phyloP scores from a whole-genome alignment of 2,888 invertebrate species.

The Ptilodon capucinus region DNA sequence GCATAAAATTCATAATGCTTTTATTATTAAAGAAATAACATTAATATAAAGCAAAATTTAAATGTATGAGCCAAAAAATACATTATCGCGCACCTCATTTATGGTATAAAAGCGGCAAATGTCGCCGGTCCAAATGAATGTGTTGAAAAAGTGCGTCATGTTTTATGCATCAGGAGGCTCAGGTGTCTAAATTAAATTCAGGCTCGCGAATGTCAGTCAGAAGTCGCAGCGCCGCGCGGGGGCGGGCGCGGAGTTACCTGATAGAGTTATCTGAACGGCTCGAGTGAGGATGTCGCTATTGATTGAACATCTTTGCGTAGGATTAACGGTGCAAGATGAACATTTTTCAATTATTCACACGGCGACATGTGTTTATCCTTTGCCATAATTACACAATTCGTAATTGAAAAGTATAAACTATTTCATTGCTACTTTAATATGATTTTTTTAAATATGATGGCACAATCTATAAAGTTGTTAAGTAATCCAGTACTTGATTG shows the following conservation, averaged over 20 bases:
- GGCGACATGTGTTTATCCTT: too few relatives aligned
- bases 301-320: too few relatives aligned
- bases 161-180: slow-evolving; percentile 62
- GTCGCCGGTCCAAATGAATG: slow-evolving; percentile 47
- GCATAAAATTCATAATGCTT: background rate
- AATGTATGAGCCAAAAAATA: slow-evolving; percentile 30
- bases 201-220: slow-evolving; percentile 62
- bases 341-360: too few relatives aligned
- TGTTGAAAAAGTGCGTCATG: slow-evolving; percentile 53
- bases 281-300: background rate
- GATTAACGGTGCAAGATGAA: too few relatives aligned
- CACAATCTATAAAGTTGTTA: too few relatives aligned
- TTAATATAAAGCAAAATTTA: background rate
- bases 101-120: slow-evolving; percentile 55
- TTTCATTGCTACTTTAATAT: too few relatives aligned
- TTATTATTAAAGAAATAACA: slow-evolving; percentile 1
- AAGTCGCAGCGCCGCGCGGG: slow-evolving; percentile 37
- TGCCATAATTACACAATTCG: too few relatives aligned
- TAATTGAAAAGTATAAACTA: too few relatives aligned
- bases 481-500: too few relatives aligned
- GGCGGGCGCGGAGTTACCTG: slow-evolving; percentile 17
- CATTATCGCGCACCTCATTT: slow-evolving; percentile 51
- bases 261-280: background rate
- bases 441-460: too few relatives aligned
- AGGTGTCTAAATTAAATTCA: slow-evolving; percentile 72